phyloP scores from a whole-genome alignment of 2,113 vertebrate genomes.

The Dolichotis patagonum region DNA sequence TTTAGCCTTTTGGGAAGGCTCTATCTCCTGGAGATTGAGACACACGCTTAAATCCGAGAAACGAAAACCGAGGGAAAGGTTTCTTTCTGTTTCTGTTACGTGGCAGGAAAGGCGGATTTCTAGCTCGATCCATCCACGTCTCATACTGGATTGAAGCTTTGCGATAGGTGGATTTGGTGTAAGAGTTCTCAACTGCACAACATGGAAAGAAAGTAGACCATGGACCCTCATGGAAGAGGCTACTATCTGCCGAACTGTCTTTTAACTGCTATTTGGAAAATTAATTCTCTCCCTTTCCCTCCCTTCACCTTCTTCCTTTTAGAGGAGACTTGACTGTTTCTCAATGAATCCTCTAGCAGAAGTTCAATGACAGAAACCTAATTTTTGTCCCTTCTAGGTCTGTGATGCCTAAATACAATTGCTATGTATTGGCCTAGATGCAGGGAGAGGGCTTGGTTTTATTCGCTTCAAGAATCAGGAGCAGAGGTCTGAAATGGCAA shows the following conservation, averaged over 20 bases:
- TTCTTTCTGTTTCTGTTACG: not conserved
- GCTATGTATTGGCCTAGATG: not conserved
- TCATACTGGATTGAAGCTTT: not conserved
- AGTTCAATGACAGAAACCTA: not conserved
- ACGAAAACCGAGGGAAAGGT: not conserved
- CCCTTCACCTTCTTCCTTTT: not conserved
- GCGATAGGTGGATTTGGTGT: not conserved
- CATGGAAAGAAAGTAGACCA: not conserved
- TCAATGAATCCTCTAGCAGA: not conserved
- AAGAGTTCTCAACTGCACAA: not conserved
- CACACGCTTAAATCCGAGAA: not conserved
- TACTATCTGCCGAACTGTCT: not conserved
- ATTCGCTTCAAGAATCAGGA: conserved; percentile 36
- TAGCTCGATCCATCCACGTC: not conserved
- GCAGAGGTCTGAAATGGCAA: conserved; percentile 66
- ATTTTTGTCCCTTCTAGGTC: not conserved
- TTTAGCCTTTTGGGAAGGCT: conserved; percentile 9
- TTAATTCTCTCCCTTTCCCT: not conserved
- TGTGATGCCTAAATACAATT: not conserved
- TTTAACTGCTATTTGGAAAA: not conserved
- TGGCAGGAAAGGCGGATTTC: not conserved
- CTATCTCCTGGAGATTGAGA: conserved; percentile 38
- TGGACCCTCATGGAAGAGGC: not conserved
- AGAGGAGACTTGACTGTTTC: not conserved
- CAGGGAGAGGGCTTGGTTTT: conserved; percentile 4